Evolutionary conservation across 2,113 vertebrate genomes (phyloP).

Genomic region (Carassius auratus): DNA sequence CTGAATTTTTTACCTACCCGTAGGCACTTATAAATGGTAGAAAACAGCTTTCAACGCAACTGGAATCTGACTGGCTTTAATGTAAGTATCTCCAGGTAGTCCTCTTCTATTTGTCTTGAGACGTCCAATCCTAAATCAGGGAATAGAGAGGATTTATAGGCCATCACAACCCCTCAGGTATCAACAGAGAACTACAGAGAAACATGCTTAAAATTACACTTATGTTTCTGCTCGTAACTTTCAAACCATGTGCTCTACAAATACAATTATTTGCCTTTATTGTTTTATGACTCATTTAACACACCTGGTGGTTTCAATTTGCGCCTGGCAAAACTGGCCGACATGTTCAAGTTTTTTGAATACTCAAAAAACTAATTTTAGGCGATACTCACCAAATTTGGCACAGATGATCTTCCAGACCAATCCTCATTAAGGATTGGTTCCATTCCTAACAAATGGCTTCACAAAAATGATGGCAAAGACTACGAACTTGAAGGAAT

Average conservation of each 20-base stretch:
- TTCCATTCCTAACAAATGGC: no score
- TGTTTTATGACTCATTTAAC: background rate
- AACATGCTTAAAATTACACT: slow-evolving; percentile 34
- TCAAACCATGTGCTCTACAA: background rate
- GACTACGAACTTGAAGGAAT: background rate
- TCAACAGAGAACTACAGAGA: slow-evolving; percentile 39
- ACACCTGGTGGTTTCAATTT: background rate
- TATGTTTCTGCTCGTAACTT: slow-evolving; percentile 16
- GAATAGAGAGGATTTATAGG: slow-evolving; percentile 45
- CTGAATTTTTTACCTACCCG: background rate
- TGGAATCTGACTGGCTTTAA: slow-evolving; percentile 33
- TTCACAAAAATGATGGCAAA: background rate
- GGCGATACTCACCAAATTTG: background rate
- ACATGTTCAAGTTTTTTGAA: background rate
- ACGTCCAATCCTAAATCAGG: slow-evolving; percentile 5
- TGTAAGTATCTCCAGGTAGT: slow-evolving; percentile 39
- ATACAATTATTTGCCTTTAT: background rate
- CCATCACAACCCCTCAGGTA: slow-evolving; percentile 43
- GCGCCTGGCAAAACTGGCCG: background rate
- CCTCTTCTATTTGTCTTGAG: background rate
- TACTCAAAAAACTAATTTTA: background rate
- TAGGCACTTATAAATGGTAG: slow-evolving; percentile 6
- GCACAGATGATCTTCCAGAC: no score
- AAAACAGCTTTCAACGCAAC: slow-evolving; percentile 24
- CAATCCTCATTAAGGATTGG: no score